Evolutionary conservation across 1,140 invertebrate genomes (phyloP).

Genomic region (Achatina immaculata): DNA sequence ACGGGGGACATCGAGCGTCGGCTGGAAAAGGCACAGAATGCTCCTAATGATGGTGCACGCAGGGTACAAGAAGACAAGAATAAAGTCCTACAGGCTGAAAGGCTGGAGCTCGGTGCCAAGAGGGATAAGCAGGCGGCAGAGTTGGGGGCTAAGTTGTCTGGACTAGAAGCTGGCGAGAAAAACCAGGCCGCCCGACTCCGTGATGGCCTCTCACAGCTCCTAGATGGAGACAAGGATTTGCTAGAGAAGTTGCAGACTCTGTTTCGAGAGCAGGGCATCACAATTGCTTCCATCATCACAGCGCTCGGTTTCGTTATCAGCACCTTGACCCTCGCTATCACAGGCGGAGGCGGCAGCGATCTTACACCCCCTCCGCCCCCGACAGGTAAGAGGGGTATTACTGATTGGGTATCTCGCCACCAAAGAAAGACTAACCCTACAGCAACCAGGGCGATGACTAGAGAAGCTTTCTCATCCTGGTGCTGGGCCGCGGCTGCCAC

Average conservation of each 20-base stretch:
- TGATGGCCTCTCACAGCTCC: no score
- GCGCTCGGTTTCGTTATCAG: neutral
- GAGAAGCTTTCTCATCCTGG: neutral
- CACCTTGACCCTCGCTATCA: neutral
- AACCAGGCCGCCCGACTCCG: no score
- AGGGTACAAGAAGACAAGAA: no score
- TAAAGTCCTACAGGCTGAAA: no score
- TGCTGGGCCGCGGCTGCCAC: neutral
- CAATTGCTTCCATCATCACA: neutral
- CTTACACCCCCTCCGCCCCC: neutral
- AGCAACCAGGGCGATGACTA: neutral
- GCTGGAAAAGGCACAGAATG: no score
- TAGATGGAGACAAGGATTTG: no score
- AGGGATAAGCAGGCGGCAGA: no score
- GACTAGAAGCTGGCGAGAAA: no score
- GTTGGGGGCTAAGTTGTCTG: no score
- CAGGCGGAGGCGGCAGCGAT: neutral
- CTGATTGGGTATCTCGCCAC: neutral
- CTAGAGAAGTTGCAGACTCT: constrained; percentile 4
- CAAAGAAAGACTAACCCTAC: neutral
- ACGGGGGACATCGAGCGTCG: no score
- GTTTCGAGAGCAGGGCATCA: neutral
- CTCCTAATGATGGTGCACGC: no score
- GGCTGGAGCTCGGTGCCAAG: no score
- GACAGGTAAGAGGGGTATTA: neutral